Evolutionary conservation across 2,797 vertebrate species (phyloP).

Genomic region (Austrolebias charrua): DNA sequence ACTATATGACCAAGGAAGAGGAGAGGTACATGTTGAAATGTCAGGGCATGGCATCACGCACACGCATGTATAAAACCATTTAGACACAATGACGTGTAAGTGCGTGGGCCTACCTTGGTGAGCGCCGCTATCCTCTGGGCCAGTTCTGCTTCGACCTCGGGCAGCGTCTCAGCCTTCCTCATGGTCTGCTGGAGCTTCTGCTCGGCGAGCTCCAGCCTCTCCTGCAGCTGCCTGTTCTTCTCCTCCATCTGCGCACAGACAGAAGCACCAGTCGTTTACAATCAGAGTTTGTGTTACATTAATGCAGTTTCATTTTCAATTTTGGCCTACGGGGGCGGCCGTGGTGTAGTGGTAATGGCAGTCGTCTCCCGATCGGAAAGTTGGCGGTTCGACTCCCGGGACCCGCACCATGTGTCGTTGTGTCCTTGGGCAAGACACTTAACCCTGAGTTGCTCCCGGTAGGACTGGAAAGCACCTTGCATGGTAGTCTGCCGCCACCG

Average conservation of each 20-base stretch:
- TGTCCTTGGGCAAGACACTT: too few relatives aligned
- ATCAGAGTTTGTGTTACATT: too few relatives aligned
- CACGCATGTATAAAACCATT: constrained; percentile 40
- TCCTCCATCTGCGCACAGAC: constrained; percentile 88
- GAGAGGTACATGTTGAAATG: constrained; percentile 91
- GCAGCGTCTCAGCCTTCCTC: constrained; percentile 97
- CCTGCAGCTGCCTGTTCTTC: constrained; percentile 96
- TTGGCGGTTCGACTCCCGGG: too few relatives aligned
- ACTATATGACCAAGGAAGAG: constrained; percentile 89
- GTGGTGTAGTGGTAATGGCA: too few relatives aligned
- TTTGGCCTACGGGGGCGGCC: too few relatives aligned
- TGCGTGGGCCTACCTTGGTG: constrained; percentile 87
- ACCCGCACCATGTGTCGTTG: too few relatives aligned
- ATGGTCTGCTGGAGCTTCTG: constrained; percentile 99
- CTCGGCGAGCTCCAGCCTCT: constrained; percentile 94
- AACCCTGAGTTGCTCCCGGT: too few relatives aligned
- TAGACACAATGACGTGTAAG: constrained; percentile 30
- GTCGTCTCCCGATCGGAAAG: too few relatives aligned
- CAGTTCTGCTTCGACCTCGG: constrained; percentile 96
- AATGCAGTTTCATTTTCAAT: too few relatives aligned
- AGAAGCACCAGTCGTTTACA: not conserved
- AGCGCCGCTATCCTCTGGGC: constrained; percentile 98
- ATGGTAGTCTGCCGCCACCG: too few relatives aligned
- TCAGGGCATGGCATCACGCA: constrained; percentile 81
- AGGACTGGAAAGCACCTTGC: too few relatives aligned